Percentiles rank a stretch among this genome's conserved stretches.
phyloP scores from a whole-genome alignment of 2,797 vertebrate genomes.

The Percopsis omiscomaycus region DNA sequence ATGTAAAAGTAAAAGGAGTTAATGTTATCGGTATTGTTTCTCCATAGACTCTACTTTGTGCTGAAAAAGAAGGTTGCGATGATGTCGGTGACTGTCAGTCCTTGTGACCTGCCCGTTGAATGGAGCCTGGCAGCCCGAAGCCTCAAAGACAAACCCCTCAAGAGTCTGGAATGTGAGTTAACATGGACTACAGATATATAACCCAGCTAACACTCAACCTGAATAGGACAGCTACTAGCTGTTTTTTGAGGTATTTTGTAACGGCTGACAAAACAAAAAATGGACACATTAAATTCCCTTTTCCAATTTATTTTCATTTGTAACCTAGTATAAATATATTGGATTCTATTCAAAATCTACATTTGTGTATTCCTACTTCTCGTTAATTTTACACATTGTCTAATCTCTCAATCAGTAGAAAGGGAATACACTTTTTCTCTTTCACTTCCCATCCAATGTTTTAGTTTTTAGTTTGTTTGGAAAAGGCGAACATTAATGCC shows the following conservation, averaged over 20 bases:
- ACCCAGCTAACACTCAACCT: conserved; percentile 1
- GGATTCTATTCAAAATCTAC: too few relatives aligned
- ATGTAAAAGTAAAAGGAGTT: conserved; percentile 27
- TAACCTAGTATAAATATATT: too few relatives aligned
- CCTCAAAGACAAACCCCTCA: conserved; percentile 76
- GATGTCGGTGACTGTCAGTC: conserved; percentile 84
- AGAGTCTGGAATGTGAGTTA: conserved; percentile 78
- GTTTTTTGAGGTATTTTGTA: not conserved
- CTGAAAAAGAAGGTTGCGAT: conserved; percentile 77
- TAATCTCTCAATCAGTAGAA: too few relatives aligned
- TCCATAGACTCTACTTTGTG: conserved; percentile 82
- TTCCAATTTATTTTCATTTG: too few relatives aligned
- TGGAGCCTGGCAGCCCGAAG: conserved; percentile 81
- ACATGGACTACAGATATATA: not conserved
- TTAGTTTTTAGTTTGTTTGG: too few relatives aligned
- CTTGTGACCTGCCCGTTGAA: conserved; percentile 83
- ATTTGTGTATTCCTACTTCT: too few relatives aligned
- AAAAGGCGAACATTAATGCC: not conserved
- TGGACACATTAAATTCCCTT: too few relatives aligned
- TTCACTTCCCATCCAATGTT: not conserved
- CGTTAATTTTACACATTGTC: too few relatives aligned
- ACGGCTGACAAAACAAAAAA: too few relatives aligned
- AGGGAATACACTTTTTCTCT: too few relatives aligned
- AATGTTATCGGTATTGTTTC: conserved; percentile 29
- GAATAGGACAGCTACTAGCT: conserved; percentile 1